Evolutionary conservation across 2,888 invertebrate genomes (phyloP).

Genomic region (Zelleria hepariella): DNA sequence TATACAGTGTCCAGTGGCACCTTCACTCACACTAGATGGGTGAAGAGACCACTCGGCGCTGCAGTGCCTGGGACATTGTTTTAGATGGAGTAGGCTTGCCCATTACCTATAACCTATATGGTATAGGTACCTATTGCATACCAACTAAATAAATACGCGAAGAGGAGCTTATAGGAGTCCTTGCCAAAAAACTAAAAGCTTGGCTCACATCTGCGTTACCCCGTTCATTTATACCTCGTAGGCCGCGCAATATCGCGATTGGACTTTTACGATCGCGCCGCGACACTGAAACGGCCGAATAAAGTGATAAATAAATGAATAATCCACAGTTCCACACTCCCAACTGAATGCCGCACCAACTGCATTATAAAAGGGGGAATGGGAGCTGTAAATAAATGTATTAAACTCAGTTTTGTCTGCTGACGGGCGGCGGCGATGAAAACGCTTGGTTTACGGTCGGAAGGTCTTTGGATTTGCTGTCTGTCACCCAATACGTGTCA

Average conservation of each 20-base stretch:
- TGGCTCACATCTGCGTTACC: not conserved
- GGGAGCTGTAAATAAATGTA: not conserved
- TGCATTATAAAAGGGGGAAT: not conserved
- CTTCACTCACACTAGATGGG: too few species aligned
- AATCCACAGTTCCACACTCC: not conserved
- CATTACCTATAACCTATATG: too few species aligned
- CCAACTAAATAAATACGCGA: not conserved
- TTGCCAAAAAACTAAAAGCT: not conserved
- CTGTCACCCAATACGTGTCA: too few species aligned
- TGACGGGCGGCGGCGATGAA: not conserved
- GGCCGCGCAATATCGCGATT: slow-evolving; percentile 56
- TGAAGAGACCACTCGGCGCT: too few species aligned
- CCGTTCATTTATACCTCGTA: slow-evolving; percentile 15
- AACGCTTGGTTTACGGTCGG: not conserved
- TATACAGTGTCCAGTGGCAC: too few species aligned
- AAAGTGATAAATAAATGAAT: slow-evolving; percentile 2
- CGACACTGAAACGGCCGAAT: not conserved
- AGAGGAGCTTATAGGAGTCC: too few species aligned
- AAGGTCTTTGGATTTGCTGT: too few species aligned
- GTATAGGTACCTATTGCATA: too few species aligned
- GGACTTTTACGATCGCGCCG: slow-evolving; percentile 51
- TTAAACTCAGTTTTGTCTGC: not conserved
- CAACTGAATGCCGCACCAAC: not conserved
- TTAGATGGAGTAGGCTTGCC: too few species aligned
- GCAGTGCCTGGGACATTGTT: too few species aligned